These are phyloP conservation scores for Octomys mimax DNA, from an alignment of 2,797 vertebrate genomes.

Conservation along the genomic window DNA sequence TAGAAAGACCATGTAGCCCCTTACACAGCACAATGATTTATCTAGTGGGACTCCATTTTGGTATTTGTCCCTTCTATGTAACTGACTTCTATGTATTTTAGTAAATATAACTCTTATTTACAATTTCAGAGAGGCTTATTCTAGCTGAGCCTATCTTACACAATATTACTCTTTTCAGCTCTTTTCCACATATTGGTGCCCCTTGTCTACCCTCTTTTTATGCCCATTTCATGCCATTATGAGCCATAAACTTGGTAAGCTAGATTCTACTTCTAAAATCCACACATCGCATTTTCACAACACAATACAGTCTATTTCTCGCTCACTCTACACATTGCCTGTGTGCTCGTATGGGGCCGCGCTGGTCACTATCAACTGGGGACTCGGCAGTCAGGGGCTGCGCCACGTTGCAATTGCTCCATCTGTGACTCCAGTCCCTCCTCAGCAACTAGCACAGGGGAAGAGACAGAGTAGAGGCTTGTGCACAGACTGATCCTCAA, in stretches of 20 bases:
- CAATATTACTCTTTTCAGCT: background rate
- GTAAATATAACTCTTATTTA: background rate
- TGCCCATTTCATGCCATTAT: background rate
- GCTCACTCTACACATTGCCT: background rate
- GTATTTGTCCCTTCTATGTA: background rate
- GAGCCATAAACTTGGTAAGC: background rate
- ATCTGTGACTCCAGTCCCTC: background rate
- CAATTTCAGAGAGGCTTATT: conserved; percentile 15
- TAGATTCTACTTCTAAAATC: background rate
- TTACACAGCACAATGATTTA: background rate
- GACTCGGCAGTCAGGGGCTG: background rate
- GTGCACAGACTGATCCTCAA: background rate
- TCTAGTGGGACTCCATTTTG: background rate
- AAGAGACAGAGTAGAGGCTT: background rate
- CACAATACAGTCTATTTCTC: background rate
- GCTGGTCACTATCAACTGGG: background rate
- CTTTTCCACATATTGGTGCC: background rate
- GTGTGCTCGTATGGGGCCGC: background rate
- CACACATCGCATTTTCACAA: background rate
- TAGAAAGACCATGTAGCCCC: background rate
- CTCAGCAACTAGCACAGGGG: background rate
- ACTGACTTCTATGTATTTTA: background rate
- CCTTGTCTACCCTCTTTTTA: background rate
- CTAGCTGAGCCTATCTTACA: background rate
- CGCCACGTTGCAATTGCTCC: background rate